Conservation (phyloP, 2,113 vertebrate genomes). For the Fregata magnificens region DNA sequence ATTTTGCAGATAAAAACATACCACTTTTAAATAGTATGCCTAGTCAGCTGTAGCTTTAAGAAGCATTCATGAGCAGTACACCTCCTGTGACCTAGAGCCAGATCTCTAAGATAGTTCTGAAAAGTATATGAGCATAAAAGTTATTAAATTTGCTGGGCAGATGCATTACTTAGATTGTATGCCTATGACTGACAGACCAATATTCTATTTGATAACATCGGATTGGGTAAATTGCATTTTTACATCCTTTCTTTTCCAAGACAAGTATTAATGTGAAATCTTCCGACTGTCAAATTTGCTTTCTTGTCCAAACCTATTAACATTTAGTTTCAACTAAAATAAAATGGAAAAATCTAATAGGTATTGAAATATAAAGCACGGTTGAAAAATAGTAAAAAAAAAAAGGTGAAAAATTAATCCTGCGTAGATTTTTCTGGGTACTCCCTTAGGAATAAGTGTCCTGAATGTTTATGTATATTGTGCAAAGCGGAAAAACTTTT, state of each 20-base stretch:
- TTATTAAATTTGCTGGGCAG: not conserved
- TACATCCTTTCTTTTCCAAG: not conserved
- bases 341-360: not conserved
- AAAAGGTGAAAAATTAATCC: not conserved
- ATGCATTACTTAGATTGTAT: not conserved
- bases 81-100: not conserved
- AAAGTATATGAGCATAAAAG: not conserved
- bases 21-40: not conserved
- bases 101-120: not conserved
- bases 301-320: not conserved
- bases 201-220: not conserved
- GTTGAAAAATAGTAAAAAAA: not conserved
- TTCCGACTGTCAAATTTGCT: not conserved
- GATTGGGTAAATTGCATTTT: not conserved
- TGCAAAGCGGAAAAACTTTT: not conserved
- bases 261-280: not conserved
- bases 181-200: not conserved
- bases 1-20: not conserved
- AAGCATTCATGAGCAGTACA: not conserved
- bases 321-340: not conserved
- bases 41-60: not conserved
- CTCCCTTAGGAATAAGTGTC: not conserved
- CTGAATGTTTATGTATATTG: not conserved
- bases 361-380: not conserved
- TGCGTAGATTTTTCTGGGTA: not conserved